Conservation (phyloP, 2,888 invertebrate genomes). For the Gandaritis pyraliata region DNA sequence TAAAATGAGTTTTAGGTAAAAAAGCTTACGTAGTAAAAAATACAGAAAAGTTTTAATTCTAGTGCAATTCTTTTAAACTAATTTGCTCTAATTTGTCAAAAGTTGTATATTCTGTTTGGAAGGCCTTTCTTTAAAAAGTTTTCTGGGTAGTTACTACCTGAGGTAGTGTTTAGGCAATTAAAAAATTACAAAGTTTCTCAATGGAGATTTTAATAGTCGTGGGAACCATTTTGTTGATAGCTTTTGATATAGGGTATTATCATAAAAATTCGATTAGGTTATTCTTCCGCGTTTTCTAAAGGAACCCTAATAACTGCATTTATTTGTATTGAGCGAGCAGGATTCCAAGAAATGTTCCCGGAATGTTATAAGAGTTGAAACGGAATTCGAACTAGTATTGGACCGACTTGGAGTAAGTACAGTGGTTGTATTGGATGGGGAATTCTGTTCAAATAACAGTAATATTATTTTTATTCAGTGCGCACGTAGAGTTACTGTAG, state of each 20-base stretch:
- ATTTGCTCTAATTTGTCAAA: too few relatives aligned
- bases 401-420: slow-evolving; percentile 23
- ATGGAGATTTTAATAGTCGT: too few relatives aligned
- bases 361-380: slow-evolving; percentile 30
- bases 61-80: too few relatives aligned
- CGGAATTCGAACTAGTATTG: slow-evolving; percentile 32
- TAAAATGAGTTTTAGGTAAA: not conserved
- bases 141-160: too few relatives aligned
- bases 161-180: too few relatives aligned
- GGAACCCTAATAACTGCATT: slow-evolving; percentile 1
- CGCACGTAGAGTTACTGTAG: not conserved
- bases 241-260: too few relatives aligned
- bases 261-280: not conserved
- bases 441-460: slow-evolving; percentile 21
- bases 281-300: not conserved
- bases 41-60: too few relatives aligned
- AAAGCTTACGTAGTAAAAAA: not conserved
- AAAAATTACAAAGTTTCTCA: too few relatives aligned
- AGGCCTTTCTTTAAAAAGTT: too few relatives aligned
- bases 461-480: slow-evolving; percentile 21
- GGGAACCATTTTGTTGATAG: too few relatives aligned
- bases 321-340: slow-evolving; percentile 28
- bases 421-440: slow-evolving; percentile 21
- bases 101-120: too few relatives aligned
- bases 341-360: slow-evolving; percentile 28